These are phyloP conservation scores for Greenwoodochromis staneri DNA, from an alignment of 2,113 vertebrate genomes.

Conservation along the genomic window DNA sequence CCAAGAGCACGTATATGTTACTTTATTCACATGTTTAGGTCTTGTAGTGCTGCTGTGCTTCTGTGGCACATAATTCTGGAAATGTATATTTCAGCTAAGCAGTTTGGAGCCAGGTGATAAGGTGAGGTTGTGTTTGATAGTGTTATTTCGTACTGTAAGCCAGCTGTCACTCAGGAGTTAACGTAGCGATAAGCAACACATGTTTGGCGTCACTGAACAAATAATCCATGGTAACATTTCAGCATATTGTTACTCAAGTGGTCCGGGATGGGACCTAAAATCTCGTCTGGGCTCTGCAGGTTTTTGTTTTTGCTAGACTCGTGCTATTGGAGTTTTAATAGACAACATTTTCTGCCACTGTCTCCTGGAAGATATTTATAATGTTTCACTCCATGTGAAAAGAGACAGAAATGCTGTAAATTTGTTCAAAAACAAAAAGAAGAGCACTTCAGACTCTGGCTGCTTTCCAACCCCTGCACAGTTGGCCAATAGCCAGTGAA, in stretches of 20 bases:
- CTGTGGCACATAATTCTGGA: not conserved
- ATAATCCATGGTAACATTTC: not conserved
- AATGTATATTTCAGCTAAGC: not conserved
- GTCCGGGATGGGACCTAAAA: not conserved
- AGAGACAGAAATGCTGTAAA: not conserved
- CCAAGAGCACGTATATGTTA: not conserved
- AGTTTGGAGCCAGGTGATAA: not conserved
- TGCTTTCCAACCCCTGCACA: not conserved
- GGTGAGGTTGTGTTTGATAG: not conserved
- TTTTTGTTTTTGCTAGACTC: not conserved
- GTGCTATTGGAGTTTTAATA: not conserved
- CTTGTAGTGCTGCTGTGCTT: not conserved
- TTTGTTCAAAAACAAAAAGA: not conserved
- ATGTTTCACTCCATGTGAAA: not conserved
- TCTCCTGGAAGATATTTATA: not conserved
- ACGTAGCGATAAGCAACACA: not conserved
- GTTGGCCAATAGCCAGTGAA: not conserved
- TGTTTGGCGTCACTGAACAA: not conserved
- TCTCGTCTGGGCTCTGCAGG: not conserved
- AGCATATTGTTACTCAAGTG: not conserved
- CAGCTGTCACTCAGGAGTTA: not conserved
- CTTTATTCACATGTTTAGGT: not conserved
- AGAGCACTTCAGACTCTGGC: not conserved
- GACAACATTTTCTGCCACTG: not conserved
- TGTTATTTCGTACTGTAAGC: not conserved